Conservation (phyloP, 2,113 vertebrate genomes). For the Chinchilla lanigera region DNA sequence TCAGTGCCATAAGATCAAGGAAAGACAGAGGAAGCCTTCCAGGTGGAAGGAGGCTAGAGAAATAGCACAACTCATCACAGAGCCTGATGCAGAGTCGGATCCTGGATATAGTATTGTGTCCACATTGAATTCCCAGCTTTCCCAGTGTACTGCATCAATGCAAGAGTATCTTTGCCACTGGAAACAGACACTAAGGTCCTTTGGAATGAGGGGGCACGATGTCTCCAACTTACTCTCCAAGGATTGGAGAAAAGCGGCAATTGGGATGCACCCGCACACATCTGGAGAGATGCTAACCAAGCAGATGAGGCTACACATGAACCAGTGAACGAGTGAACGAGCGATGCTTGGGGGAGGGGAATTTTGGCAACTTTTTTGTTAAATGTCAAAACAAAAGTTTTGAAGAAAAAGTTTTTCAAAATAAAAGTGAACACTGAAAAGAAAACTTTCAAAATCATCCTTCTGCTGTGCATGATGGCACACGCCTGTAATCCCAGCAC, state of each 20-base stretch:
- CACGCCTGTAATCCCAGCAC: background rate
- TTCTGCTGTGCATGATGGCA: background rate
- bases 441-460: background rate
- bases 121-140: background rate
- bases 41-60: background rate
- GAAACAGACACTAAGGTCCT: background rate
- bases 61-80: background rate
- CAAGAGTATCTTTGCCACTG: background rate
- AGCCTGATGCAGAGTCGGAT: background rate
- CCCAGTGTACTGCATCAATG: background rate
- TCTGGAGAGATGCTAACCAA: background rate
- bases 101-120: background rate
- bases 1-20: background rate
- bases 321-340: no score
- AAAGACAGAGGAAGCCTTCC: background rate
- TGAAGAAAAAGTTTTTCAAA: constrained; percentile 6
- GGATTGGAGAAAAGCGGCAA: background rate
- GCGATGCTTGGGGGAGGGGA: background rate
- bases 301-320: background rate
- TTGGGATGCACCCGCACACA: background rate
- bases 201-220: background rate
- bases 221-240: background rate
- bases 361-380: background rate
- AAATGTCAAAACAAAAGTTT: background rate
- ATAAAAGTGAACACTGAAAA: constrained; percentile 34